A percentile compares a stretch with the other conserved stretches of the same genome.
Conservation (phyloP, 2,797 vertebrate species). For the Halcyon smyrnensis region DNA sequence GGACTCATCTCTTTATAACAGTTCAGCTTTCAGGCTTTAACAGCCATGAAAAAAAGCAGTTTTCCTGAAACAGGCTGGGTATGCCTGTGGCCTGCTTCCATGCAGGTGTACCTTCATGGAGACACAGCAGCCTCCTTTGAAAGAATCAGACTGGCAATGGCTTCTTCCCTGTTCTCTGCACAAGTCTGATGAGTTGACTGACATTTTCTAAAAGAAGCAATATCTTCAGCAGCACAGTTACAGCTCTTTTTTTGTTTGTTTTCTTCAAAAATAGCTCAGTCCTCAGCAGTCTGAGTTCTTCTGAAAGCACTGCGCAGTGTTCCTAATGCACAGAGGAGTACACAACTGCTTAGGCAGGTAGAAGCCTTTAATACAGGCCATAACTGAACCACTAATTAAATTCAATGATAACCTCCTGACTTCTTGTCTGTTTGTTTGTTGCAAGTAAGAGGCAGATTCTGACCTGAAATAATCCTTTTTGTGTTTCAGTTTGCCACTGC, state of each 20-base stretch:
- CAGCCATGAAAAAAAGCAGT: not conserved
- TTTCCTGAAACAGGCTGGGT: not conserved
- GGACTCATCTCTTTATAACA: not conserved
- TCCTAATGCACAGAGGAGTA: not conserved
- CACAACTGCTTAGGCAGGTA: not conserved
- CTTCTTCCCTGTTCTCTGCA: not conserved
- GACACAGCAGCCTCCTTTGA: not conserved
- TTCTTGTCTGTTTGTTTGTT: not conserved
- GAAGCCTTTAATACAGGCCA: not conserved
- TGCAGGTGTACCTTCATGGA: not conserved
- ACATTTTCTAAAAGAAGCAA: not conserved
- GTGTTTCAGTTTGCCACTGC: not conserved
- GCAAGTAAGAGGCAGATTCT: not conserved
- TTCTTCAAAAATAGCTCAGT: not conserved
- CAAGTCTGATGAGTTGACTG: not conserved
- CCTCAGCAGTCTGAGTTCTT: not conserved
- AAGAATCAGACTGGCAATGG: not conserved
- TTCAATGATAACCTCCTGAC: not conserved
- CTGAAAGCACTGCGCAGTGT: not conserved
- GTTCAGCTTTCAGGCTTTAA: not conserved
- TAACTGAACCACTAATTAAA: not conserved
- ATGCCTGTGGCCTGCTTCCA: not conserved
- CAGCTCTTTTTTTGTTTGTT: rapidly evolving
- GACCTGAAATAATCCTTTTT: not conserved
- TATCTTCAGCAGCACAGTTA: not conserved